Evolutionary conservation across 2,113 vertebrate species (phyloP).

Genomic region (Corythornis vintsioides): DNA sequence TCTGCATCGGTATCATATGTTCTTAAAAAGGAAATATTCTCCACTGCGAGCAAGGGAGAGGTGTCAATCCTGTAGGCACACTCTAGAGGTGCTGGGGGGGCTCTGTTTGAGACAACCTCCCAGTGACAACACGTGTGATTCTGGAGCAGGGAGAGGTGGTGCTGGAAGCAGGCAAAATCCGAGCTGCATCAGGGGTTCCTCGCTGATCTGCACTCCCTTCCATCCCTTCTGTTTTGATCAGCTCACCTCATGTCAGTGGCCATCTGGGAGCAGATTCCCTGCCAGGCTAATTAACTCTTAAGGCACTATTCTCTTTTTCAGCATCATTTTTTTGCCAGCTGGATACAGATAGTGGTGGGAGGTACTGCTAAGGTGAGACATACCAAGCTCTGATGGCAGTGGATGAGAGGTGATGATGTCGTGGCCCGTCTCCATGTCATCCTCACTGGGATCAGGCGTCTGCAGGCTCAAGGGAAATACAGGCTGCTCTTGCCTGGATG

Average conservation of each 20-base stretch:
- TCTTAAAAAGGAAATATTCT: neutral
- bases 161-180: neutral
- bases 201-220: neutral
- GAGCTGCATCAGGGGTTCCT: accelerated
- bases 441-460: neutral
- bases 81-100: accelerated
- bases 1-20: neutral
- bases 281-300: neutral
- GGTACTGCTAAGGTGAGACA: neutral
- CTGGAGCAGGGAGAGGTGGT: too few species aligned
- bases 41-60: neutral
- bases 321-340: neutral
- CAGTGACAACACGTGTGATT: accelerated
- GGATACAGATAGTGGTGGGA: neutral
- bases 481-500: neutral
- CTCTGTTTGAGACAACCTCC: neutral
- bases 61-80: too few species aligned
- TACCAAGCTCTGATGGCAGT: neutral
- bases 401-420: neutral
- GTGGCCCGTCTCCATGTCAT: neutral
- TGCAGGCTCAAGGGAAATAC: neutral
- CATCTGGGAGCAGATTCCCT: neutral
- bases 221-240: constrained; percentile 2
- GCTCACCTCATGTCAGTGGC: neutral
- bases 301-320: neutral